Percentiles rank a stretch among this genome's conserved stretches.
phyloP scores from a whole-genome alignment of 2,888 invertebrate species.

The Sphaeridia pumilis region DNA sequence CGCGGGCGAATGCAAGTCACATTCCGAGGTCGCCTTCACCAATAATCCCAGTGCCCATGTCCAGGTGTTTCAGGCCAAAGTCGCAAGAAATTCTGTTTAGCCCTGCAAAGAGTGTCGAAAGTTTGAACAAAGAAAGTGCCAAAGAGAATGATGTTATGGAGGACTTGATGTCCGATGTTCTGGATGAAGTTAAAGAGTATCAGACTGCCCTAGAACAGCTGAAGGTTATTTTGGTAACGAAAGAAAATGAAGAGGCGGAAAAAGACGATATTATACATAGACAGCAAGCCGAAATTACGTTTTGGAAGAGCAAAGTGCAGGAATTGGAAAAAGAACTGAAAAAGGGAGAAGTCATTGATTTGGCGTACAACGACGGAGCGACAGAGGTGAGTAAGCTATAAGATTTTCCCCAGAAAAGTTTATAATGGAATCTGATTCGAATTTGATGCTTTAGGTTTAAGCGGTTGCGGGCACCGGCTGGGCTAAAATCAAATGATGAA shows the following conservation, averaged over 20 bases:
- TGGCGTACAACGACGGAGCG: too few relatives aligned
- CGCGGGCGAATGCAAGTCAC: background rate
- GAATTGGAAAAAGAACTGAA: background rate
- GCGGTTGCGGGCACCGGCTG: too few relatives aligned
- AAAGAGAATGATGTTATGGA: background rate
- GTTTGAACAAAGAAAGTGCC: background rate
- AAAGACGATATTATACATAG: slow-evolving; percentile 27
- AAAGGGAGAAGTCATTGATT: too few relatives aligned
- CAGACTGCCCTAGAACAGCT: slow-evolving; percentile 21
- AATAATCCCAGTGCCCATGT: background rate
- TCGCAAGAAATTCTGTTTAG: background rate
- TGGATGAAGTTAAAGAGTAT: slow-evolving; percentile 17
- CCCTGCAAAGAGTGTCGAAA: background rate
- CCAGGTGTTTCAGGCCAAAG: background rate
- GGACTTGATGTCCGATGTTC: slow-evolving; percentile 15
- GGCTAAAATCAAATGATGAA: too few relatives aligned
- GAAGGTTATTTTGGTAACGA: slow-evolving; percentile 16
- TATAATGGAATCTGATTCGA: too few relatives aligned
- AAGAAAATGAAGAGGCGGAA: slow-evolving; percentile 19
- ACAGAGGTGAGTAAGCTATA: too few relatives aligned
- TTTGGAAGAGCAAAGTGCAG: slow-evolving; percentile 16
- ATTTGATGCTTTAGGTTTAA: too few relatives aligned
- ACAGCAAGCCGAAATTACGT: slow-evolving; percentile 24
- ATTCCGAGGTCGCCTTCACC: background rate
- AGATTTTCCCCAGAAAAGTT: too few relatives aligned